Conservation (phyloP, 2,113 vertebrate species). For the Columba livia region DNA sequence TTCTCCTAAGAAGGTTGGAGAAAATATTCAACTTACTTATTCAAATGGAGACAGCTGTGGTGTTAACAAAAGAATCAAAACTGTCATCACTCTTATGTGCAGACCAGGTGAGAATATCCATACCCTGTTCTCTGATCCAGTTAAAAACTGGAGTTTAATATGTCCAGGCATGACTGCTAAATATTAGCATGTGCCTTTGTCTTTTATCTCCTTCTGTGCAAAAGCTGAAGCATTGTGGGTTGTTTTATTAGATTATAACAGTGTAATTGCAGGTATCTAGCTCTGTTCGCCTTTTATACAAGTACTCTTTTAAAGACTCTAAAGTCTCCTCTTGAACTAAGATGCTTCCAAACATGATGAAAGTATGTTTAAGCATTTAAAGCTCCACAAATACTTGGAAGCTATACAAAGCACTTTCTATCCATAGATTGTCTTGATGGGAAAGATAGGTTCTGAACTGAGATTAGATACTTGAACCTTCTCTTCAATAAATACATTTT, state of each 20-base stretch:
- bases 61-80: conserved; percentile 74
- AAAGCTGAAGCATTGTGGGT: background rate
- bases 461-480: background rate
- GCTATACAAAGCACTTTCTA: background rate
- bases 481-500: background rate
- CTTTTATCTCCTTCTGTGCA: background rate
- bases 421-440: background rate
- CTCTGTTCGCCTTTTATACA: background rate
- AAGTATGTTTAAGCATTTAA: background rate
- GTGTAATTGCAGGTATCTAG: background rate
- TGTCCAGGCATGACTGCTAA: background rate
- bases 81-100: conserved; percentile 86
- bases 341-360: background rate
- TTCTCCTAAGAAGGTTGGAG: conserved; percentile 81
- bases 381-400: background rate
- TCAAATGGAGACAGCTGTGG: conserved; percentile 83
- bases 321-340: background rate
- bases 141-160: background rate
- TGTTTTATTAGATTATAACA: background rate
- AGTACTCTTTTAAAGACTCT: background rate
- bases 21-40: conserved; percentile 86
- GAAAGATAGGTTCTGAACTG: background rate
- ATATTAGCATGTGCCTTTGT: background rate
- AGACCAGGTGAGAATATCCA: conserved; percentile 82
- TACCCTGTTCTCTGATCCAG: background rate